Percentiles rank a stretch among this genome's conserved stretches.
Conservation (phyloP, 2,797 vertebrate species). For the Phoeniculus purpureus region DNA sequence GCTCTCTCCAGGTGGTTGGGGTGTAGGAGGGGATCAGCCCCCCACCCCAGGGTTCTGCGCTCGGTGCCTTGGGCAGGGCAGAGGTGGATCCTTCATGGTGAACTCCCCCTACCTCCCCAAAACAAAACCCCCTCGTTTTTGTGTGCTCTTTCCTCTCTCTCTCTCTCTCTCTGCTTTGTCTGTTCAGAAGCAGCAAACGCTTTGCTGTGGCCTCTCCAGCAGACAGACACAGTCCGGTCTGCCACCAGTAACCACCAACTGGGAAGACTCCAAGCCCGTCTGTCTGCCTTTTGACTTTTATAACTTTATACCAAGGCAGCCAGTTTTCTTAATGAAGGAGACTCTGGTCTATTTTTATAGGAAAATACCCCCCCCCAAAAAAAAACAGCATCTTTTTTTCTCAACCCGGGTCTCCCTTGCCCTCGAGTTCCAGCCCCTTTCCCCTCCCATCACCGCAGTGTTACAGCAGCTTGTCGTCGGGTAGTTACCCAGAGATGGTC, state of each 20-base stretch:
- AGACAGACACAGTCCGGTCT: not conserved
- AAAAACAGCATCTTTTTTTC: conserved; percentile 52
- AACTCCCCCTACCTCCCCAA: too few species aligned
- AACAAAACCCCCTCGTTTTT: too few species aligned
- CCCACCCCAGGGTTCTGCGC: not conserved
- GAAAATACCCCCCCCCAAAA: not conserved
- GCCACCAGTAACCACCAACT: not conserved
- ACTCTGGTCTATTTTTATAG: conserved; percentile 76
- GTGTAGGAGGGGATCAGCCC: not conserved
- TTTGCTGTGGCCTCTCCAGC: not conserved
- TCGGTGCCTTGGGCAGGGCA: not conserved
- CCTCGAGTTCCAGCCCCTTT: conserved; percentile 22
- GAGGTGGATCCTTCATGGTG: not conserved
- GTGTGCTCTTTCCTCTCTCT: too few species aligned
- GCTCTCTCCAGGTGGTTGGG: not conserved
- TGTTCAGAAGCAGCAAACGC: not conserved
- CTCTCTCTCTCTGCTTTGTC: not conserved
- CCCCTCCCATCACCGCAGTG: conserved; percentile 38
- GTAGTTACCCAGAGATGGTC: not conserved
- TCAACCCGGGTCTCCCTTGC: conserved; percentile 69
- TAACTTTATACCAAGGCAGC: conserved; percentile 72
- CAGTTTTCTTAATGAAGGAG: conserved; percentile 64
- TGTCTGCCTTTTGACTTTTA: conserved; percentile 62
- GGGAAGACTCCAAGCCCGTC: conserved; percentile 11
- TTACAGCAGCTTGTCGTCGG: not conserved